Conservation (phyloP, 2,113 vertebrate genomes). For the Oreotrochilus melanogaster region DNA sequence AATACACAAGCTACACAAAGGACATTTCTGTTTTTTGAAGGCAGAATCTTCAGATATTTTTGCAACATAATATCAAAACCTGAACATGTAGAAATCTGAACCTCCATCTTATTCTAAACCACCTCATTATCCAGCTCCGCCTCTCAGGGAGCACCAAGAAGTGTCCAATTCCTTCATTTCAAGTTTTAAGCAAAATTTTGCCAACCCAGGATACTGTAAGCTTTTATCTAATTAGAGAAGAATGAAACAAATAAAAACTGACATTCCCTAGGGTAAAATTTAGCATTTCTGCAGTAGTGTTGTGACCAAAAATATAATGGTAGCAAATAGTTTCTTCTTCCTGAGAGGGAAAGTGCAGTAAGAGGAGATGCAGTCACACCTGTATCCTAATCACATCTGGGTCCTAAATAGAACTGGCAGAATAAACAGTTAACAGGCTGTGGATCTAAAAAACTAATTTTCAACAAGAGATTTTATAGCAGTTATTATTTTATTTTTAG, state of each 20-base stretch:
- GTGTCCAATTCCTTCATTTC: not conserved
- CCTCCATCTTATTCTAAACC: not conserved
- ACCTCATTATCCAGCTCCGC: not conserved
- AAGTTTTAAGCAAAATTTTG: not conserved
- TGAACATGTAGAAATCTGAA: not conserved
- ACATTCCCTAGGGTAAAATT: not conserved
- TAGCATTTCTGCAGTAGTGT: accelerated
- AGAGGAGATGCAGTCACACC: not conserved
- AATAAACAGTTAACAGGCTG: not conserved
- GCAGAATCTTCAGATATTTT: not conserved
- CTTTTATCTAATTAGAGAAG: not conserved
- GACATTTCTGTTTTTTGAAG: not conserved
- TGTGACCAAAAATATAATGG: not conserved
- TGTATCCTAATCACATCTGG: no score
- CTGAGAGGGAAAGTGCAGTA: not conserved
- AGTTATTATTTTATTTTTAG: not conserved
- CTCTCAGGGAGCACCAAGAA: not conserved
- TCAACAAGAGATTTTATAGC: not conserved
- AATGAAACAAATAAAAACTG: not conserved
- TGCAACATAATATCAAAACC: not conserved
- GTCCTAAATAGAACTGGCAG: not conserved
- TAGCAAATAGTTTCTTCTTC: not conserved
- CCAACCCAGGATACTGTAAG: not conserved
- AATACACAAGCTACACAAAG: not conserved
- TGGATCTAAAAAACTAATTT: not conserved